A percentile compares a stretch with the other conserved stretches of the same genome.
Evolutionary conservation across 1,140 invertebrate species (phyloP).

Genomic region (Trissolcus basalis): DNA sequence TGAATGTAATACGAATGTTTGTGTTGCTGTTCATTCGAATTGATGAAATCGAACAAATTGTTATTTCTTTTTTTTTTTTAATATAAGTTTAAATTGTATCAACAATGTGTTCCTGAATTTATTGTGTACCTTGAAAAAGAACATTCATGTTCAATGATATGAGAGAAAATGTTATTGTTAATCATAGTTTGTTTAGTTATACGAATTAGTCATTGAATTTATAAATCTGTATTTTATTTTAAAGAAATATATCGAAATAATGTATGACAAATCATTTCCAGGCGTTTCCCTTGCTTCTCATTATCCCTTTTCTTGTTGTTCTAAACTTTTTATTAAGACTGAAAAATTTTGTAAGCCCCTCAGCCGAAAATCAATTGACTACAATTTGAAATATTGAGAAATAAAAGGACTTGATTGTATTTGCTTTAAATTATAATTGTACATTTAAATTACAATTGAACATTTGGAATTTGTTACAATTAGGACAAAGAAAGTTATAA

Average conservation of each 20-base stretch:
- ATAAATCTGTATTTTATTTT: slow-evolving; percentile 58
- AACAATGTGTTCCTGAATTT: slow-evolving; percentile 25
- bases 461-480: too few species aligned
- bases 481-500: too few species aligned
- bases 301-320: not conserved
- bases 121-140: slow-evolving; percentile 24
- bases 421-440: too few species aligned
- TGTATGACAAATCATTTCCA: slow-evolving; percentile 37
- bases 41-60: slow-evolving; percentile 10
- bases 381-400: too few species aligned
- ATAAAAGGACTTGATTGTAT: too few species aligned
- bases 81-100: too few species aligned
- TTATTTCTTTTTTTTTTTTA: not conserved
- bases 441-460: too few species aligned
- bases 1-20: slow-evolving; percentile 3
- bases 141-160: slow-evolving; percentile 32
- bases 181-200: slow-evolving; percentile 56
- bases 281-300: not conserved
- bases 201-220: slow-evolving; percentile 54
- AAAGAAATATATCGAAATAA: slow-evolving; percentile 58
- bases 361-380: too few species aligned
- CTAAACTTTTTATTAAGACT: not conserved
- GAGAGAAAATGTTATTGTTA: slow-evolving; percentile 54
- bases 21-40: not conserved
- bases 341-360: too few species aligned